Conservation (phyloP, 2,113 vertebrate species). For the Triplophysa rosa region DNA sequence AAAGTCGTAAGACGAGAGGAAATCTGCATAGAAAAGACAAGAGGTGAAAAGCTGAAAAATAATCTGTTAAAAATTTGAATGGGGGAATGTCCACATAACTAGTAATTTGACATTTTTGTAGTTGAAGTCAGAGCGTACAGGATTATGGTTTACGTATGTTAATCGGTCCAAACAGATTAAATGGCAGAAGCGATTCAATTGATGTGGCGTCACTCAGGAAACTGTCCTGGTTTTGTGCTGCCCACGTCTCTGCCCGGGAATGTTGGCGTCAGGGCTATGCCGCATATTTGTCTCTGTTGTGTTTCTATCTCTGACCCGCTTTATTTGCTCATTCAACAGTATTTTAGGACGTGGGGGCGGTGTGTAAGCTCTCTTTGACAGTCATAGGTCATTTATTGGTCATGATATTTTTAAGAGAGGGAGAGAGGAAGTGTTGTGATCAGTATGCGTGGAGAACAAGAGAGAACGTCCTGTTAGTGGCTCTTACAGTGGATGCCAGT, state of each 20-base stretch:
- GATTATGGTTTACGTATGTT: background rate
- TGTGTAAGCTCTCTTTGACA: background rate
- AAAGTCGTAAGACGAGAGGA: background rate
- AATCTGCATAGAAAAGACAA: background rate
- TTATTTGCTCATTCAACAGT: conserved; percentile 11
- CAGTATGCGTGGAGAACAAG: background rate
- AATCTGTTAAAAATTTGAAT: background rate
- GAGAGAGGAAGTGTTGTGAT: background rate
- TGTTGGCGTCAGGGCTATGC: conserved; percentile 15
- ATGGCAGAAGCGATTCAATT: background rate
- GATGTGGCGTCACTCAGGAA: background rate
- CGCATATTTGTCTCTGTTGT: background rate
- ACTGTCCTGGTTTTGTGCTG: background rate
- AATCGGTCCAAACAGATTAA: conserved; percentile 8
- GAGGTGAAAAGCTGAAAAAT: too few species aligned
- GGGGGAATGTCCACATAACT: background rate
- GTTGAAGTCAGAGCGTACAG: background rate
- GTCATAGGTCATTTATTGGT: conserved; percentile 14
- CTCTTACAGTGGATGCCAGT: too few species aligned
- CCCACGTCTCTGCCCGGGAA: background rate
- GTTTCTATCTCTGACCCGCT: background rate
- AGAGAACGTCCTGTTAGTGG: background rate
- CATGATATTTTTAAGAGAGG: conserved; percentile 15
- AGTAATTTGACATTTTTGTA: background rate
- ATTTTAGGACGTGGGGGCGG: background rate